A percentile compares a stretch with the other conserved stretches of the same genome.
Evolutionary conservation across 2,888 invertebrate genomes (phyloP).

Genomic region (Lepidocyrtinus sp.): DNA sequence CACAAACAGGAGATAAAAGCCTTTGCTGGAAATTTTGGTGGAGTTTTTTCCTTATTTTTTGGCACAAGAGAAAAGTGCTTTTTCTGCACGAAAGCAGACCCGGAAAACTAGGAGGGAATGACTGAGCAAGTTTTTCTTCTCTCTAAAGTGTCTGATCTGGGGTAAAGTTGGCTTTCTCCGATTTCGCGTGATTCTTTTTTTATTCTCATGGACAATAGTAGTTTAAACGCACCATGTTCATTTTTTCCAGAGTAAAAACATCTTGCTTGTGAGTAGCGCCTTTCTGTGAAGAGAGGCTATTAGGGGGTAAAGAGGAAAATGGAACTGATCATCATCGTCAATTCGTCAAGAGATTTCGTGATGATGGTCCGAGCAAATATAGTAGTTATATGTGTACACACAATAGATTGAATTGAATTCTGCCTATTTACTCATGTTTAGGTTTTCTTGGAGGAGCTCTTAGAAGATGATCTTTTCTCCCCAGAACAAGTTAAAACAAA

Average conservation of each 20-base stretch:
- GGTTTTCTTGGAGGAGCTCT: neutral
- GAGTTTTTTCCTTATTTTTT: constrained; percentile 27
- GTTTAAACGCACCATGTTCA: too few relatives aligned
- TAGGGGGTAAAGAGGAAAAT: neutral
- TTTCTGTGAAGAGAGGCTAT: neutral
- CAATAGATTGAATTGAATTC: neutral
- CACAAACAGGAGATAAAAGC: constrained; percentile 23
- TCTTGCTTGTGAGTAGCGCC: neutral
- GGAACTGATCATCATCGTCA: neutral
- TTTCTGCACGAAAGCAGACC: constrained; percentile 49
- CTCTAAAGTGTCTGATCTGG: neutral
- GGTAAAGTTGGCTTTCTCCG: neutral
- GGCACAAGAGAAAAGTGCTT: constrained; percentile 51
- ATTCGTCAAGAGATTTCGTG: neutral
- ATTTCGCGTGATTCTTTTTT: neutral
- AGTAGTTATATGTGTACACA: neutral
- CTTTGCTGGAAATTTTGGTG: neutral
- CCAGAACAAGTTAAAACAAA: neutral
- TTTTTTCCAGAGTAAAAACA: too few relatives aligned
- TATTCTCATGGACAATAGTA: neutral
- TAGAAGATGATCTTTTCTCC: too few relatives aligned
- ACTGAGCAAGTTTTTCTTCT: neutral
- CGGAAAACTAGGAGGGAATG: neutral
- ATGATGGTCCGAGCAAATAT: neutral
- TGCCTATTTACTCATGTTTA: neutral